Evolutionary conservation across 1,140 invertebrate species (phyloP).

Genomic region (Megalopta genalis): DNA sequence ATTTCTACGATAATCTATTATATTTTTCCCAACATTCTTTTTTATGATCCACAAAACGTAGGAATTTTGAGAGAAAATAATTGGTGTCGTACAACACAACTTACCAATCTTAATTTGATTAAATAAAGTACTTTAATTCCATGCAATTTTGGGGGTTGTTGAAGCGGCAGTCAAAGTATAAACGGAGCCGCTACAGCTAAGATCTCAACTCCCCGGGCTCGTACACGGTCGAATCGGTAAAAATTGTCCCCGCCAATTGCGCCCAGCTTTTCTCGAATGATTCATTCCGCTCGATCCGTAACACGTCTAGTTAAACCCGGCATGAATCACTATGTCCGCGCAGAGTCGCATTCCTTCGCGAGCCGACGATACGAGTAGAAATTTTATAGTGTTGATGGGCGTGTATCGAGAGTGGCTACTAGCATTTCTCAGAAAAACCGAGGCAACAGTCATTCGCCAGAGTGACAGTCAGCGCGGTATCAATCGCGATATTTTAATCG

Average conservation of each 20-base stretch:
- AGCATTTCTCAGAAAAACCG: neutral
- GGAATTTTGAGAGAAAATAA: too few relatives aligned
- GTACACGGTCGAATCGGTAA: neutral
- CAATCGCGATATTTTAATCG: neutral
- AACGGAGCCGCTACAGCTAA: too few relatives aligned
- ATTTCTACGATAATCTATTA: too few relatives aligned
- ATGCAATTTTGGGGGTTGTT: too few relatives aligned
- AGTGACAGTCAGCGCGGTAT: neutral
- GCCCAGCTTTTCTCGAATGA: neutral
- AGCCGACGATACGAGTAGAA: neutral
- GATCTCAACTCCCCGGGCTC: too few relatives aligned
- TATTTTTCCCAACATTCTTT: too few relatives aligned
- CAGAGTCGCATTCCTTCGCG: slow-evolving; percentile 3
- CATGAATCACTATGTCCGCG: neutral
- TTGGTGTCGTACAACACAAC: too few relatives aligned
- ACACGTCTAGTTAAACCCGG: neutral
- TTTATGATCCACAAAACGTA: too few relatives aligned
- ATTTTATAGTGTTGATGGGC: slow-evolving; percentile 7
- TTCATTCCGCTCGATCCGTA: neutral
- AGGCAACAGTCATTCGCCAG: neutral
- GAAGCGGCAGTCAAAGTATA: too few relatives aligned
- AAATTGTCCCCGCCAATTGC: neutral
- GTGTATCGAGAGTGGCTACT: neutral
- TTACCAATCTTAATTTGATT: too few relatives aligned
- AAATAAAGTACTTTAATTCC: too few relatives aligned